These are phyloP conservation scores for Folsomia manolachei DNA, from an alignment of 2,888 invertebrate species.

Conservation along the genomic window DNA sequence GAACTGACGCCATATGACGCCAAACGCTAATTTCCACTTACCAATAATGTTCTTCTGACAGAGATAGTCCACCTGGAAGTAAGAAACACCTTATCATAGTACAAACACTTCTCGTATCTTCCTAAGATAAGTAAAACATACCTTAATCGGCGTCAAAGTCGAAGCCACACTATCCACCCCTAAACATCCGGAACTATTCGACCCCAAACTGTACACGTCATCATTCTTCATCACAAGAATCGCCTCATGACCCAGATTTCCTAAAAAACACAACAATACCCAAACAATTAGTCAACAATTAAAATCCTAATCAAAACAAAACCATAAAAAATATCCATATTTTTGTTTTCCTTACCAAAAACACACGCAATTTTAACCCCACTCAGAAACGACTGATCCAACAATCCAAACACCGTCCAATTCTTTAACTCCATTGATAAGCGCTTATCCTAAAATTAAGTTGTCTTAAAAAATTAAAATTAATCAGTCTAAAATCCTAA, in stretches of 20 bases:
- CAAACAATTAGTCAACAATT: too few relatives aligned
- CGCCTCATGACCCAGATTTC: slow-evolving; percentile 61
- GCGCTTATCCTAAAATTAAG: neutral
- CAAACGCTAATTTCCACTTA: slow-evolving; percentile 45
- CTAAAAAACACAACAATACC: slow-evolving; percentile 48
- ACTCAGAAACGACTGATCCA: slow-evolving; percentile 57
- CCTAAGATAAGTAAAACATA: too few relatives aligned
- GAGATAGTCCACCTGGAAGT: slow-evolving; percentile 58
- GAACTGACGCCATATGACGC: too few relatives aligned
- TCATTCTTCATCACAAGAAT: slow-evolving; percentile 61
- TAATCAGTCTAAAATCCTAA: too few relatives aligned
- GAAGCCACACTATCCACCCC: slow-evolving; percentile 59
- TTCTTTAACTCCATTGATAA: slow-evolving; percentile 56
- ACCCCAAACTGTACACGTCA: slow-evolving; percentile 61
- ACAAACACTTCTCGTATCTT: too few relatives aligned
- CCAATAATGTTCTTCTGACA: slow-evolving; percentile 59
- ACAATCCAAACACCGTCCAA: slow-evolving; percentile 62
- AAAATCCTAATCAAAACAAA: neutral
- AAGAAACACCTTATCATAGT: too few relatives aligned
- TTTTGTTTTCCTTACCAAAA: slow-evolving; percentile 58
- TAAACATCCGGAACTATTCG: slow-evolving; percentile 61
- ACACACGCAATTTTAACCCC: slow-evolving; percentile 60
- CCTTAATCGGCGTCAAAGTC: slow-evolving; percentile 58
- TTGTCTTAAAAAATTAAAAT: too few relatives aligned
- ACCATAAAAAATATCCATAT: neutral